phyloP scores from a whole-genome alignment of 2,888 invertebrate genomes.

The Halocaridina rubra region DNA sequence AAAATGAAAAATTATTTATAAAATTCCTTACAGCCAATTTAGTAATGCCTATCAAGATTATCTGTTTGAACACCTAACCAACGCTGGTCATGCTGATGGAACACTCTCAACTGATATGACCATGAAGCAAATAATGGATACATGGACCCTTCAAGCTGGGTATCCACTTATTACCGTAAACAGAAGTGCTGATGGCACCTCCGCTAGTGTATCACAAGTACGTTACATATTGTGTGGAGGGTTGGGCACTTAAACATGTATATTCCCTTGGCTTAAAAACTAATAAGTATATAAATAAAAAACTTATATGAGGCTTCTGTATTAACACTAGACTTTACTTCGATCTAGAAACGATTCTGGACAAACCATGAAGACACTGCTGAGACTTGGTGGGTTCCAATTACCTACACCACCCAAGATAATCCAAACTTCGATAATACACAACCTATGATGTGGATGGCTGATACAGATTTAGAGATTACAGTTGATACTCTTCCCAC shows the following conservation, averaged over 20 bases:
- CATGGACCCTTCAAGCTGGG: constrained; percentile 85
- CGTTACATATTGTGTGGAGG: too few species aligned
- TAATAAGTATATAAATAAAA: too few species aligned
- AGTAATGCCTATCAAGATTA: constrained; percentile 81
- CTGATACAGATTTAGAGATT: constrained; percentile 15
- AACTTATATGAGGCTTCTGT: too few species aligned
- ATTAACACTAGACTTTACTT: too few species aligned
- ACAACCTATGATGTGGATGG: constrained; percentile 72
- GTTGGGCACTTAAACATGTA: too few species aligned
- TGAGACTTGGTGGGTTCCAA: constrained; percentile 74
- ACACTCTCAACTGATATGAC: constrained; percentile 74
- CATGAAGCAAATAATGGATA: constrained; percentile 80
- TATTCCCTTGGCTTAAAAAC: too few species aligned
- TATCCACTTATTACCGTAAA: constrained; percentile 79
- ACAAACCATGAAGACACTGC: not conserved
- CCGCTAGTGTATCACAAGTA: not conserved
- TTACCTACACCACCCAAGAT: constrained; percentile 73
- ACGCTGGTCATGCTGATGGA: constrained; percentile 75
- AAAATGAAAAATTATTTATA: too few species aligned
- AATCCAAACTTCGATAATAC: constrained; percentile 72
- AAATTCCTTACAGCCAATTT: not conserved
- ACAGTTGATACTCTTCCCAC: not conserved
- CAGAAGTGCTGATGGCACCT: constrained; percentile 72
- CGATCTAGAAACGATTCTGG: not conserved
- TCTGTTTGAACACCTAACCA: constrained; percentile 80